phyloP scores from a whole-genome alignment of 2,888 invertebrate species.

The Pseudococcus viburni region DNA sequence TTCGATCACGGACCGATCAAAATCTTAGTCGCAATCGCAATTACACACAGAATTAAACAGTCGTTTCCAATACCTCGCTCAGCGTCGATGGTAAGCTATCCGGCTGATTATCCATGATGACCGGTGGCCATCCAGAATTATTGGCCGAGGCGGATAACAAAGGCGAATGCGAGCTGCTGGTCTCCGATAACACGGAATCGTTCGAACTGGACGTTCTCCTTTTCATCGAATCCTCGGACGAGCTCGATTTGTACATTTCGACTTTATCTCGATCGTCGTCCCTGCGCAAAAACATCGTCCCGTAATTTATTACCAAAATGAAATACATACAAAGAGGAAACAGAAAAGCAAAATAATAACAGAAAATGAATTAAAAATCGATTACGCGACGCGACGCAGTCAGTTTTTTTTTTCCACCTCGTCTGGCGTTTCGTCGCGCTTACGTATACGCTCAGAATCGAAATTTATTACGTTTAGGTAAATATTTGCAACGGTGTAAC shows the following conservation, averaged over 20 bases:
- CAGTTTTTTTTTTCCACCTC: not conserved
- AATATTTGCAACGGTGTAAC: slow-evolving; percentile 36
- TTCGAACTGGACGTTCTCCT: slow-evolving; percentile 77
- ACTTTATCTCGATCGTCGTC: slow-evolving; percentile 78
- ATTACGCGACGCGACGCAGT: not conserved
- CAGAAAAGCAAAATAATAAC: slow-evolving; percentile 68
- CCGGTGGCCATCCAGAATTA: slow-evolving; percentile 56
- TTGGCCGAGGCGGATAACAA: slow-evolving; percentile 67
- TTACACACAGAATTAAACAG: slow-evolving; percentile 73
- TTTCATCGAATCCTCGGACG: slow-evolving; percentile 77
- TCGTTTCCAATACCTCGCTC: slow-evolving; percentile 80
- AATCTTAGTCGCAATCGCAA: not conserved
- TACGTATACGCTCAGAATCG: not conserved
- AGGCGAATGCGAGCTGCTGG: slow-evolving; percentile 71
- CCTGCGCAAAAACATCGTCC: slow-evolving; percentile 71
- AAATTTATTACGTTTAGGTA: slow-evolving; percentile 51
- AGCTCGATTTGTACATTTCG: slow-evolving; percentile 76
- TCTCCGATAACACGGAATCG: slow-evolving; percentile 76
- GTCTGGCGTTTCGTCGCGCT: not conserved
- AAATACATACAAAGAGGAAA: slow-evolving; percentile 47
- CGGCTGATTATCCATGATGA: slow-evolving; percentile 51
- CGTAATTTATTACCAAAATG: slow-evolving; percentile 47
- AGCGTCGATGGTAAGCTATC: slow-evolving; percentile 61
- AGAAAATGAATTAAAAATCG: slow-evolving; percentile 68
- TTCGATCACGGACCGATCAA: not conserved